Evolutionary conservation across 2,888 invertebrate species (phyloP).

Genomic region (Alloscopus bannaensis): DNA sequence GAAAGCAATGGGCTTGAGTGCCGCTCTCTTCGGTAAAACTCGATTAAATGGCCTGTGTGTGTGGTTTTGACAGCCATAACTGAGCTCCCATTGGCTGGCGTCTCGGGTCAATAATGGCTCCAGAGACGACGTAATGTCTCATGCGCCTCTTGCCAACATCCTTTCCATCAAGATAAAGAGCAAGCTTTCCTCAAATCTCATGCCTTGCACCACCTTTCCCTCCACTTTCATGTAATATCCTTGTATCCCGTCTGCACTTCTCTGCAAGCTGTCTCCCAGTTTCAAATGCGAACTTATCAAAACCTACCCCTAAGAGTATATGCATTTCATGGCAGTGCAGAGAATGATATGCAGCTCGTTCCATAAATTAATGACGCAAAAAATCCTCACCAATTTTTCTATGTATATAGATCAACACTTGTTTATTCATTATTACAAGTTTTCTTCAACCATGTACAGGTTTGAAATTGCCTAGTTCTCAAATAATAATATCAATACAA

Average conservation of each 20-base stretch:
- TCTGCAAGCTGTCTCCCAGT: no score
- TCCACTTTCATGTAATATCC: slow-evolving; percentile 9
- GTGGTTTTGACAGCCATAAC: slow-evolving; percentile 68
- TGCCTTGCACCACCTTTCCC: slow-evolving; percentile 52
- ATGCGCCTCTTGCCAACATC: slow-evolving; percentile 60
- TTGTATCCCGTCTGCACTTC: background rate
- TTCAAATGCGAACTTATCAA: no score
- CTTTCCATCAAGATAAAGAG: slow-evolving; percentile 32
- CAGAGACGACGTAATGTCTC: slow-evolving; percentile 68
- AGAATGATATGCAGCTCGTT: no score
- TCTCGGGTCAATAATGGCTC: slow-evolving; percentile 68
- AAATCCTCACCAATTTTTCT: background rate
- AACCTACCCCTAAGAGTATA: no score
- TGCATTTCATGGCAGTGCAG: no score
- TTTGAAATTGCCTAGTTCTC: no score
- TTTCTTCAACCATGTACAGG: slow-evolving; percentile 35
- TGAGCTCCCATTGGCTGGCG: slow-evolving; percentile 66
- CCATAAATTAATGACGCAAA: no score
- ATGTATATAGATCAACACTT: slow-evolving; percentile 36
- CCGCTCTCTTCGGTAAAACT: slow-evolving; percentile 55
- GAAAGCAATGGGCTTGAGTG: slow-evolving; percentile 39
- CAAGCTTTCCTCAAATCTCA: slow-evolving; percentile 50
- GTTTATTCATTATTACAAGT: slow-evolving; percentile 55
- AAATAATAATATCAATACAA: slow-evolving; percentile 6
- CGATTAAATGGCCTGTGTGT: slow-evolving; percentile 59